phyloP scores from a whole-genome alignment of 2,888 invertebrate genomes.

The Ophion costatus region DNA sequence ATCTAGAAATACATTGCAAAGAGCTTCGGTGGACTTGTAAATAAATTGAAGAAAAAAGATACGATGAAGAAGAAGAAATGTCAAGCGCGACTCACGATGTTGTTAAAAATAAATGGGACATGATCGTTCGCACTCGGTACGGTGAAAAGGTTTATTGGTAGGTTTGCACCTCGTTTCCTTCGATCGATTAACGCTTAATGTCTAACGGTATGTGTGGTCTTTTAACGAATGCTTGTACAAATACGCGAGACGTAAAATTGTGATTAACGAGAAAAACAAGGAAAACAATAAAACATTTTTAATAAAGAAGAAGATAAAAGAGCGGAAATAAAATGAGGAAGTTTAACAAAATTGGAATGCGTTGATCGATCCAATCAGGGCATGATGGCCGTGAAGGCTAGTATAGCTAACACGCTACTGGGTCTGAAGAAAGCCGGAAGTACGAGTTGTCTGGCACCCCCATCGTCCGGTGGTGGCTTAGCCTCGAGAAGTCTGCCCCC shows the following conservation, averaged over 20 bases:
- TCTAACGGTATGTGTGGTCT: slow-evolving; percentile 57
- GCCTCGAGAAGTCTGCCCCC: slow-evolving; percentile 83
- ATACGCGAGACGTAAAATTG: slow-evolving; percentile 30
- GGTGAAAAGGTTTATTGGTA: slow-evolving; percentile 81
- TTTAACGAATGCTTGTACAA: slow-evolving; percentile 37
- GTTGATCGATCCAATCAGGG: slow-evolving; percentile 80
- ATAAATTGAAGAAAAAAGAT: slow-evolving; percentile 39
- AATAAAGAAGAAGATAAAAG: slow-evolving; percentile 21
- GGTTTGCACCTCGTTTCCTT: slow-evolving; percentile 78
- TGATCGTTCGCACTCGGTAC: slow-evolving; percentile 77
- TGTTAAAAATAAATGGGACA: slow-evolving; percentile 78
- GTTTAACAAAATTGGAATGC: slow-evolving; percentile 67
- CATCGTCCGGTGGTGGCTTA: slow-evolving; percentile 83
- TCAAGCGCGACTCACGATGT: slow-evolving; percentile 79
- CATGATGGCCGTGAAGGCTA: slow-evolving; percentile 83
- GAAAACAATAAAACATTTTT: slow-evolving; percentile 2
- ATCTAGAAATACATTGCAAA: slow-evolving; percentile 1
- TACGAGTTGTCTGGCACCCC: slow-evolving; percentile 88
- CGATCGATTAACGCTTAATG: slow-evolving; percentile 54
- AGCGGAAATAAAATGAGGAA: slow-evolving; percentile 41
- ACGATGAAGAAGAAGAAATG: slow-evolving; percentile 72
- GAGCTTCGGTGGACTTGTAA: slow-evolving; percentile 59
- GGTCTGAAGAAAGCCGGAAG: slow-evolving; percentile 89
- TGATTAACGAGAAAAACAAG: slow-evolving; percentile 9
- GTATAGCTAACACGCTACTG: slow-evolving; percentile 84